phyloP scores from a whole-genome alignment of 2,113 vertebrate species.

The Cryptoleucopteryx plumbea region DNA sequence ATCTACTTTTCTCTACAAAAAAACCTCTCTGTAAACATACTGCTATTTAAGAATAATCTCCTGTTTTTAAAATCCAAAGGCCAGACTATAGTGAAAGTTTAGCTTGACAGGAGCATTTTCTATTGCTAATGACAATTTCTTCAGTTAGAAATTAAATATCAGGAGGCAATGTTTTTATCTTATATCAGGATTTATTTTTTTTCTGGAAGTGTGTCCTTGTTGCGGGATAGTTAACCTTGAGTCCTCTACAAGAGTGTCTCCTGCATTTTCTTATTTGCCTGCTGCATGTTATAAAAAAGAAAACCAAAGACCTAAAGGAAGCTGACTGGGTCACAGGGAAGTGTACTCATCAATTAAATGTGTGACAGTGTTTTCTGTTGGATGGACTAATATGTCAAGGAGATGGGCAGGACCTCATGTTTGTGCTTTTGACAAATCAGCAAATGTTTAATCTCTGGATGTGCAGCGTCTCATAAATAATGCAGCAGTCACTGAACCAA shows the following conservation, averaged over 20 bases:
- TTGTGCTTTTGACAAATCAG: conserved; percentile 91
- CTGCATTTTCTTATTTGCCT: not conserved
- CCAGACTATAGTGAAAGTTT: not conserved
- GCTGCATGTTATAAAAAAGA: not conserved
- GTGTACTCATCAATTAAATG: conserved; percentile 79
- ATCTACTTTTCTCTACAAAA: not conserved
- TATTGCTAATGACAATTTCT: not conserved
- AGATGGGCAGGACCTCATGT: conserved; percentile 82
- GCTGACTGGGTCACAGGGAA: conserved; percentile 59
- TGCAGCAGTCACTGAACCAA: conserved; percentile 70
- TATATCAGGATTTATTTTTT: not conserved
- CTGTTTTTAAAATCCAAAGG: not conserved
- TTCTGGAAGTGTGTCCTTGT: conserved; percentile 7
- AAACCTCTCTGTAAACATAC: not conserved
- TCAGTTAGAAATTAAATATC: not conserved
- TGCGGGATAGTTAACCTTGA: conserved; percentile 36
- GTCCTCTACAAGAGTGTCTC: not conserved
- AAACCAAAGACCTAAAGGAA: not conserved
- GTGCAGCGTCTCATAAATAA: conserved; percentile 84
- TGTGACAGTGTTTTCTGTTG: conserved; percentile 75
- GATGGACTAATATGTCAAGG: conserved; percentile 80
- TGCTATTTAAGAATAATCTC: not conserved
- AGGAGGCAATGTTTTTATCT: not conserved
- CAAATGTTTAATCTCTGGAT: conserved; percentile 87
- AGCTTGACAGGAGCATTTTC: not conserved